phyloP scores from a whole-genome alignment of 2,797 vertebrate genomes.

The Eospalax fontanierii region DNA sequence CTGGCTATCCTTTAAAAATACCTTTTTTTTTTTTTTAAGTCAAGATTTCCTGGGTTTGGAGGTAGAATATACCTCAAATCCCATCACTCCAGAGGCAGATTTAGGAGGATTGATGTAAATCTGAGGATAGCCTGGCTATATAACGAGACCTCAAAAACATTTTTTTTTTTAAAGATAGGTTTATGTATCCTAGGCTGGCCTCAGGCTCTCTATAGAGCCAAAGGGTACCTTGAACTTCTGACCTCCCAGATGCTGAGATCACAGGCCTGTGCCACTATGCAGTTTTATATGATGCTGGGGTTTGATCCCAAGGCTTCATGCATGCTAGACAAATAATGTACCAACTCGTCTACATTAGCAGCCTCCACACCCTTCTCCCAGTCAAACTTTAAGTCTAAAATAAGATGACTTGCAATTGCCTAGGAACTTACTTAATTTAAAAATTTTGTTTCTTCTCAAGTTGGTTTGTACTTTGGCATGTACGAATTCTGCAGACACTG shows the following conservation, averaged over 20 bases:
- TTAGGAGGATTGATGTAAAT: neutral
- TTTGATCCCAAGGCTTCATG: neutral
- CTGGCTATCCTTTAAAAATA: slow-evolving; percentile 4
- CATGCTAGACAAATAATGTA: neutral
- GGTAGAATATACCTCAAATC: neutral
- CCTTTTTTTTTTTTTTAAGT: neutral
- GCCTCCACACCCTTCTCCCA: no score
- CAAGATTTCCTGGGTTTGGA: neutral
- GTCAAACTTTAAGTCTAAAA: slow-evolving; percentile 32
- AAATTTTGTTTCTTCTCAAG: slow-evolving; percentile 29
- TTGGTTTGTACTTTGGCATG: neutral
- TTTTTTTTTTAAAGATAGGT: neutral
- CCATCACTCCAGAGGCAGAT: neutral
- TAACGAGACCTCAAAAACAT: neutral
- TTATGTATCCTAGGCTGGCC: neutral
- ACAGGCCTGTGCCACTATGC: neutral
- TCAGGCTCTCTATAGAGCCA: neutral
- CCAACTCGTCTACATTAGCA: neutral
- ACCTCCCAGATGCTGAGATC: neutral
- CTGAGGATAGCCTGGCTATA: neutral
- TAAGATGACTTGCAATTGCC: neutral
- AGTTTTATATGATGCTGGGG: neutral
- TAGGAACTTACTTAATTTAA: neutral
- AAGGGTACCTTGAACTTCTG: neutral
- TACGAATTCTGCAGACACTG: slow-evolving; percentile 1